Conservation (phyloP, 2,797 vertebrate genomes). For the Chlorospingus semifuscus region DNA sequence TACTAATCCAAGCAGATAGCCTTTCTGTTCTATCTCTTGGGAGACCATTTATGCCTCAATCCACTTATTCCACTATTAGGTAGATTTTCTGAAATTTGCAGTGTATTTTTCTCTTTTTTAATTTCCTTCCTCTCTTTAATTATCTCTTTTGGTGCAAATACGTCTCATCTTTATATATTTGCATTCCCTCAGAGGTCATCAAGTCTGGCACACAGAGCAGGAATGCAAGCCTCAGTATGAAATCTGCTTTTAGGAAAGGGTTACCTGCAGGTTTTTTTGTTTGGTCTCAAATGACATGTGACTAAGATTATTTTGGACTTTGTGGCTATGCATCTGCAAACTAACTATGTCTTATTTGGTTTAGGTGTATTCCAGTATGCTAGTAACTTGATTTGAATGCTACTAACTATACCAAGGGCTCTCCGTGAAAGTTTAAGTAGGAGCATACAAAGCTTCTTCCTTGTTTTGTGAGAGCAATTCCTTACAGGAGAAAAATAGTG, state of each 20-base stretch:
- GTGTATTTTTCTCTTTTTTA: constrained; percentile 40
- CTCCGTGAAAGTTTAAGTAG: neutral
- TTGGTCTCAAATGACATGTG: neutral
- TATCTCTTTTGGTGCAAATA: constrained; percentile 47
- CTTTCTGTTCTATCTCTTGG: constrained; percentile 63
- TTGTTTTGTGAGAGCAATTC: neutral
- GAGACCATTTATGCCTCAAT: constrained; percentile 55
- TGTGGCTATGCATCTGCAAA: neutral
- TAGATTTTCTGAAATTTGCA: constrained; percentile 56
- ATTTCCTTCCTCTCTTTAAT: constrained; percentile 68
- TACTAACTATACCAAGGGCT: neutral
- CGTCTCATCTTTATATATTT: constrained; percentile 33
- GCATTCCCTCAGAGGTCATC: constrained; percentile 44
- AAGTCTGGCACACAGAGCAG: neutral
- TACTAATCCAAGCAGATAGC: constrained; percentile 61
- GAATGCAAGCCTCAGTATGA: neutral
- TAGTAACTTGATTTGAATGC: neutral
- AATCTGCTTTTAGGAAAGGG: neutral
- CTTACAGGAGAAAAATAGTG: neutral
- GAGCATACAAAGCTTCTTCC: neutral
- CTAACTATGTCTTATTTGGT: neutral
- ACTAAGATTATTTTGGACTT: neutral
- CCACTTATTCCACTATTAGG: constrained; percentile 60
- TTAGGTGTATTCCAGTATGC: neutral
- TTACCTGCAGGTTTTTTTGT: neutral